Evolutionary conservation across 2,797 vertebrate genomes (phyloP), one percentile per base, ranked within the genome.

Genomic region (Pseudochromis fuscus): DNA sequence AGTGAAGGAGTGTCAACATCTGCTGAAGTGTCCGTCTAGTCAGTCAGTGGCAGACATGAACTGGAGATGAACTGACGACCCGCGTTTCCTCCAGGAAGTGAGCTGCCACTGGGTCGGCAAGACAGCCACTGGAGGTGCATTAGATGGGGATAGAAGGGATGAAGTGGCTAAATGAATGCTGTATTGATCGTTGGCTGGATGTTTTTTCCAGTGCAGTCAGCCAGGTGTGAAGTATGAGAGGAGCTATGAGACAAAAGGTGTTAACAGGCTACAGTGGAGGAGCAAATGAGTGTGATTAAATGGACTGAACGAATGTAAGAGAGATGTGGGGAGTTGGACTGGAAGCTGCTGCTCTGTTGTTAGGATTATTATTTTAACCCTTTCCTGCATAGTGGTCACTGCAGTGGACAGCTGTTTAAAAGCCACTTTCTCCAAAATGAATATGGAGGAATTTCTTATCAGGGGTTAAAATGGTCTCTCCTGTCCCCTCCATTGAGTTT

Each of bases 11-110:
- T 24, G 51, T 49, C 25, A 31, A 30, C 33, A 73, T 52, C 31
- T 62, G 31, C 38, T 64, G 52, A 77, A 77, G 58, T 31, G 51
- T 13, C n/a, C n/a, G n/a, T n/a, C 35, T 65, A 37, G 44, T 82
- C 51, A 27, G 24, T 67, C 67, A 53, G 52, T 72, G 31, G 23
- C 56, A 53, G 46, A 63, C 24, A 31, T 35, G 61, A 74, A 72
- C 70, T 40, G 27, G 50, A 58, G 12, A 71, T 51, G 57, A 85
- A 79, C 64, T 62, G 31, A 19, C 30, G 48, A 45, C 56, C 59
- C 35, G 12, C 37, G 16, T 59, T 75, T 69, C 53, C 56, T 49
- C 52, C 57, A 58, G 27, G 62, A 67, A 57, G 37, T 53, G 45
- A 74, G 72, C 28, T 18, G 35, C 53, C 53, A 23, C 49, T 19